Percentiles rank a stretch among this genome's conserved stretches.
phyloP scores from a whole-genome alignment of 2,797 vertebrate species.

The Sebastes cheni region DNA sequence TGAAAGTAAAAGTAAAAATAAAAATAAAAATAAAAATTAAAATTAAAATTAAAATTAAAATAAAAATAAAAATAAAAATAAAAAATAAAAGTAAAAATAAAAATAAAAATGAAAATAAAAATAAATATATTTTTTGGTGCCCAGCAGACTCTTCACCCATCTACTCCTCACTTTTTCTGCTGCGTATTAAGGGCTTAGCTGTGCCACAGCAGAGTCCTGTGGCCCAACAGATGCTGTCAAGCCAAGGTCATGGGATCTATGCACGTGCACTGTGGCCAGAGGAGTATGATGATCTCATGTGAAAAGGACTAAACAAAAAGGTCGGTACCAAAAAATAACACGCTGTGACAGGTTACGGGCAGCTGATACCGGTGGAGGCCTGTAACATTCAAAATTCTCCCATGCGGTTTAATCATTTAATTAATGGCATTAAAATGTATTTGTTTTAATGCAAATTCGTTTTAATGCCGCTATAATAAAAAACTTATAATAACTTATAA shows the following conservation, averaged over 20 bases:
- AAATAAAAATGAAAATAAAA: too few species aligned
- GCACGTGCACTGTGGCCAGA: neutral
- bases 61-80: too few species aligned
- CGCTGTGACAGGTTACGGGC: neutral
- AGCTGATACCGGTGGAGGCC: neutral
- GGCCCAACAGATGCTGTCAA: constrained; percentile 36
- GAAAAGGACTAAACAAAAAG: constrained; percentile 4
- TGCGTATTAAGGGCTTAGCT: constrained; percentile 69
- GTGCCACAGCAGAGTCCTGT: constrained; percentile 34
- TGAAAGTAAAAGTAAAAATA: neutral
- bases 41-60: too few species aligned
- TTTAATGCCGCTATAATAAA: too few species aligned
- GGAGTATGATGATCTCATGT: constrained; percentile 28
- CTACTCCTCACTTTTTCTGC: constrained; percentile 26
- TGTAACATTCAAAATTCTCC: neutral
- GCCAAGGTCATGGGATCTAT: constrained; percentile 64
- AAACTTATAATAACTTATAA: neutral
- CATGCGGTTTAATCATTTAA: neutral
- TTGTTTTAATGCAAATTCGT: too few species aligned
- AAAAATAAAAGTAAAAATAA: too few species aligned
- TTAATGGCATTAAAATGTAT: neutral
- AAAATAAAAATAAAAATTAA: neutral
- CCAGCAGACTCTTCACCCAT: neutral
- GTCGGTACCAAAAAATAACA: neutral
- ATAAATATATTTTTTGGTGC: neutral